Conservation (phyloP, 2,797 vertebrate species). For the Argyrosomus regius region DNA sequence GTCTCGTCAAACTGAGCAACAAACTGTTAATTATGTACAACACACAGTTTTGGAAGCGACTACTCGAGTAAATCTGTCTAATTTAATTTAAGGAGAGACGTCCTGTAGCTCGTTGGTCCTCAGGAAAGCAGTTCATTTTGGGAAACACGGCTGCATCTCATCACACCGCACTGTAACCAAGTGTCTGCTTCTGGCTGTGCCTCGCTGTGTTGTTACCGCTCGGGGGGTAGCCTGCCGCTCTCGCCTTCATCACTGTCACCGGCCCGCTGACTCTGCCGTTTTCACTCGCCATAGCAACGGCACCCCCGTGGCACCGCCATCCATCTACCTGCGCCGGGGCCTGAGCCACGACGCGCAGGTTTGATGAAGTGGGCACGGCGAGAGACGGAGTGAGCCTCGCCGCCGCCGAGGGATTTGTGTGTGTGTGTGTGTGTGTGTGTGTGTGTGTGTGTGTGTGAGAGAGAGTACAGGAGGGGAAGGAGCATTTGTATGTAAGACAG, state of each 20-base stretch:
- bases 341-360: slow-evolving; percentile 54
- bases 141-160: slow-evolving; percentile 55
- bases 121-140: slow-evolving; percentile 62
- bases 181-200: slow-evolving; percentile 74
- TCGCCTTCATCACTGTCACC: slow-evolving; percentile 84
- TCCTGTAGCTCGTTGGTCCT: slow-evolving; percentile 1
- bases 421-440: slow-evolving; percentile 18
- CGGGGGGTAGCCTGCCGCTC: slow-evolving; percentile 55
- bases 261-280: slow-evolving; percentile 74
- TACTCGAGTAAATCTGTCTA: neutral
- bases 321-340: slow-evolving; percentile 75
- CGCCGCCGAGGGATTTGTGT: slow-evolving; percentile 29
- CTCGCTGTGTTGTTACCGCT: slow-evolving; percentile 65
- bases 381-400: slow-evolving; percentile 44
- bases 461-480: neutral
- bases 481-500: slow-evolving; percentile 56
- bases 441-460: slow-evolving; percentile 28
- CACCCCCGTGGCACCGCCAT: slow-evolving; percentile 72
- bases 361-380: slow-evolving; percentile 73
- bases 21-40: neutral
- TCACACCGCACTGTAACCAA: slow-evolving; percentile 48
- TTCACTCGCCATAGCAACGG: slow-evolving; percentile 65
- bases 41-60: neutral
- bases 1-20: neutral
- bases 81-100: neutral